Evolutionary conservation across 2,888 invertebrate genomes (phyloP).

Genomic region (Drepanosiphum platanoidis): DNA sequence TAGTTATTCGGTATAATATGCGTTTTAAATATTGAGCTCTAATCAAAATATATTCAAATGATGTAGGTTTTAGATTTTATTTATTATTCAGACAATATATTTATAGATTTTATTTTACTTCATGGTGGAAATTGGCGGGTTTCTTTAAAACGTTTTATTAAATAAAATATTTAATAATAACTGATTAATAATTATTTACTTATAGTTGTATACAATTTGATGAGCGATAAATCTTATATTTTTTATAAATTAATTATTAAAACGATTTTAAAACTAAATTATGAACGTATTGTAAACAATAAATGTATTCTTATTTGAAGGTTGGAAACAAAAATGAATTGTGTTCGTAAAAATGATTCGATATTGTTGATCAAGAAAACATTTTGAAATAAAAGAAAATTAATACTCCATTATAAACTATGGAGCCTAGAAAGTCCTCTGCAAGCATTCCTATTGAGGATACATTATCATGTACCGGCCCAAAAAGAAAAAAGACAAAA

Average conservation of each 20-base stretch:
- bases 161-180: not conserved
- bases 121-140: not conserved
- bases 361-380: no score
- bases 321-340: not conserved
- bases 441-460: not conserved
- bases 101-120: no score
- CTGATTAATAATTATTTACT: not conserved
- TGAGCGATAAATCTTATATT: not conserved
- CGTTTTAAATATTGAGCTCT: no score
- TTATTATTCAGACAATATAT: no score
- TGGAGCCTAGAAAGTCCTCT: not conserved
- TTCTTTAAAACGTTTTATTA: not conserved
- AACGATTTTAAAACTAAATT: not conserved
- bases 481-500: no score
- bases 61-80: no score
- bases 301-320: not conserved
- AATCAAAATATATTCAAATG: no score
- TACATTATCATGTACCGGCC: no score
- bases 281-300: not conserved
- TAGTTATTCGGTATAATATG: no score
- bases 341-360: no score
- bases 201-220: not conserved
- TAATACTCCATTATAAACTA: no score
- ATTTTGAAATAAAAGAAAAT: no score
- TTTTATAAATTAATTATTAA: not conserved